Percentiles rank a stretch among this genome's conserved stretches.
Conservation (phyloP, 2,888 invertebrate species). For the Lasius fuliginosus region DNA sequence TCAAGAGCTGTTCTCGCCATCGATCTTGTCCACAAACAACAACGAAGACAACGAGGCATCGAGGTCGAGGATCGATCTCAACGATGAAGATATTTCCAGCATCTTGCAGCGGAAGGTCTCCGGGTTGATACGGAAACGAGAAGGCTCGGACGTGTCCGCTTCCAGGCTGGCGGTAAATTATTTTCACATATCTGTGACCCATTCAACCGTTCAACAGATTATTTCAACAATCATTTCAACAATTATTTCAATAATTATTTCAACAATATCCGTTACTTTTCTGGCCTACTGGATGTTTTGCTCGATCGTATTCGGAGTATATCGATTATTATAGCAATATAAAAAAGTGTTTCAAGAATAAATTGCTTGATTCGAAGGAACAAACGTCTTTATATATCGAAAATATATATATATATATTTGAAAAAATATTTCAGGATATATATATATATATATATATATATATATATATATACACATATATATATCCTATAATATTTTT, state of each 20-base stretch:
- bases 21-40: background rate
- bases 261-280: background rate
- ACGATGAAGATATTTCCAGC: background rate
- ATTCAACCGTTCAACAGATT: background rate
- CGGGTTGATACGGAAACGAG: background rate
- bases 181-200: background rate
- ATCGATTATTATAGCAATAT: background rate
- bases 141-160: background rate
- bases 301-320: background rate
- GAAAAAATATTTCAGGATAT: too few species aligned
- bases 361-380: background rate
- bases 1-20: background rate
- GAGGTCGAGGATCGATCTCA: conserved; percentile 31
- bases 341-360: background rate
- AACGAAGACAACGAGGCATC: background rate
- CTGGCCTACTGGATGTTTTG: background rate
- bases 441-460: too few species aligned
- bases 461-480: too few species aligned
- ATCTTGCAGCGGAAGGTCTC: background rate
- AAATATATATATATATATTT: too few species aligned
- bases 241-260: background rate
- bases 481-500: background rate
- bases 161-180: conserved; percentile 15
- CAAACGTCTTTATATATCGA: background rate
- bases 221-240: background rate